Evolutionary conservation across 1,140 invertebrate genomes (phyloP).

Genomic region (Drosophila biarmipes): DNA sequence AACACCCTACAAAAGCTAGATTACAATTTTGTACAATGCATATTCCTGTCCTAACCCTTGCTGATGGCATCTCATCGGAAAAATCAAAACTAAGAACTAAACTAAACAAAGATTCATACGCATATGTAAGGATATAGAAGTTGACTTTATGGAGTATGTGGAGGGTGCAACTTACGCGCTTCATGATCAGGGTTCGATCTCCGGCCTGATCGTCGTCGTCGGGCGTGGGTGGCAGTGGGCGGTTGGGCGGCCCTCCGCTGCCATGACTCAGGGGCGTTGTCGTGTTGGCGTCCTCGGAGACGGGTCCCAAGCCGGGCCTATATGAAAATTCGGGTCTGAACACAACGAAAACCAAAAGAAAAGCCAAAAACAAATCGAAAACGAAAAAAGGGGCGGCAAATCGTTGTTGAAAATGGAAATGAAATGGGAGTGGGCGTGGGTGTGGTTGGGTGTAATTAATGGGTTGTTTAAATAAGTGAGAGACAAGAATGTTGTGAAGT

Average conservation of each 20-base stretch:
- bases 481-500: conserved; percentile 62
- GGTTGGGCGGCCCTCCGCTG: conserved; percentile 92
- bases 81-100: conserved; percentile 59
- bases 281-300: conserved; percentile 85
- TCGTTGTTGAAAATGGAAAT: conserved; percentile 45
- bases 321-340: conserved; percentile 94
- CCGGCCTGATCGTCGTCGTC: conserved; percentile 91
- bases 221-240: conserved; percentile 96
- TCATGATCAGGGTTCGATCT: conserved; percentile 95
- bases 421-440: conserved; percentile 38
- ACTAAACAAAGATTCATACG: conserved; percentile 56
- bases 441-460: conserved; percentile 22
- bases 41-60: conserved; percentile 19
- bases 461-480: conserved; percentile 46
- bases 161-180: conserved; percentile 89
- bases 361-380: conserved; percentile 55
- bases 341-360: conserved; percentile 72
- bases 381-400: conserved; percentile 78
- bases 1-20: conserved; percentile 71
- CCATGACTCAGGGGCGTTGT: conserved; percentile 84
- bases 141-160: background rate
- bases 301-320: conserved; percentile 89
- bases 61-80: conserved; percentile 36
- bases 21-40: conserved; percentile 56
- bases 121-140: conserved; percentile 21